Conservation (phyloP, 1,140 invertebrate genomes). For the Musca vetustissima region DNA sequence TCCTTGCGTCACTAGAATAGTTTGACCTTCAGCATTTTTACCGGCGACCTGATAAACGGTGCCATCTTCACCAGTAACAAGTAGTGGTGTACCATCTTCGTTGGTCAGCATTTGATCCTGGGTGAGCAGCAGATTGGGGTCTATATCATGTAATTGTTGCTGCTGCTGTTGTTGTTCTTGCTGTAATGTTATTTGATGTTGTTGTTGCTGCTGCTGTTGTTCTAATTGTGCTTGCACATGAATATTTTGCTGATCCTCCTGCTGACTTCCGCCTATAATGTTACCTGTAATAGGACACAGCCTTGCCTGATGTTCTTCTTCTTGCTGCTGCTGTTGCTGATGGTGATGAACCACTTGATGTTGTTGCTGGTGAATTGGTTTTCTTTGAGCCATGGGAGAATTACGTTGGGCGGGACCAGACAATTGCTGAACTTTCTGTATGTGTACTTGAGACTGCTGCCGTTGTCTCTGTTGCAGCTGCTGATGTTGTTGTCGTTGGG, state of each 20-base stretch:
- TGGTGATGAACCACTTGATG: neutral
- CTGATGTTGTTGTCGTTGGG: conserved; percentile 40
- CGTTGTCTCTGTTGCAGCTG: conserved; percentile 35
- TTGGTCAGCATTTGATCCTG: conserved; percentile 50
- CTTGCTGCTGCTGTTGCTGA: conserved; percentile 23
- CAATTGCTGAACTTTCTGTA: conserved; percentile 41
- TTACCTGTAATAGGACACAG: conserved; percentile 49
- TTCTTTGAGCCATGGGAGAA: conserved; percentile 19
- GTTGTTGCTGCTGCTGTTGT: conserved; percentile 27
- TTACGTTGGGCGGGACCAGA: conserved; percentile 25
- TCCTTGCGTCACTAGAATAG: conserved; percentile 67
- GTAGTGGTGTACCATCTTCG: conserved; percentile 59
- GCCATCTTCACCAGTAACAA: conserved; percentile 69
- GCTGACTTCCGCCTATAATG: conserved; percentile 38
- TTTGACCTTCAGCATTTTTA: conserved; percentile 75
- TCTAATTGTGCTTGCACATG: conserved; percentile 2
- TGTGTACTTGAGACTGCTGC: conserved; percentile 36
- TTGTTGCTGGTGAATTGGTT: conserved; percentile 11
- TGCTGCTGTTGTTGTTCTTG: conserved; percentile 48
- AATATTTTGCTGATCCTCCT: conserved; percentile 32
- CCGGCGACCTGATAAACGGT: conserved; percentile 66
- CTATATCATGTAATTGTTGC: conserved; percentile 43
- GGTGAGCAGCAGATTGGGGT: conserved; percentile 40
- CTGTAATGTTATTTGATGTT: conserved; percentile 32
- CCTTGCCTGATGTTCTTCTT: conserved; percentile 39